These are phyloP conservation scores for Dasysyrphus tricinctus DNA, from an alignment of 2,888 invertebrate genomes.

Conservation along the genomic window DNA sequence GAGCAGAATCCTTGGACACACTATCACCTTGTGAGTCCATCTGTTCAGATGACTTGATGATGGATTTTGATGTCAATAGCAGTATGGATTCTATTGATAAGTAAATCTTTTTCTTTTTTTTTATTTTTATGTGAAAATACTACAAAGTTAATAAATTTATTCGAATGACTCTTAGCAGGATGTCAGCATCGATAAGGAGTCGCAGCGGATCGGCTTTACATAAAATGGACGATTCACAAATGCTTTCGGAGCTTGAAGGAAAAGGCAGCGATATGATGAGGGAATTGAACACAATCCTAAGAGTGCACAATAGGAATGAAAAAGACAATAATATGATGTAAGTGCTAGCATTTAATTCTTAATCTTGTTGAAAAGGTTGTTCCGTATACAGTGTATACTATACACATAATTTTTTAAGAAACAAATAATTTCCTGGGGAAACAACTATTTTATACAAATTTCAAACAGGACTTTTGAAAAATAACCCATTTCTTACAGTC, in stretches of 20 bases:
- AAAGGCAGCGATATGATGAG: conserved; percentile 85
- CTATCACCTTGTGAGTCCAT: conserved; percentile 93
- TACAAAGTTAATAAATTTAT: neutral
- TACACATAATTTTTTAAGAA: too few relatives aligned
- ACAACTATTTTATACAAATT: too few relatives aligned
- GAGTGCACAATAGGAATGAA: conserved; percentile 81
- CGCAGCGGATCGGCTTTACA: conserved; percentile 84
- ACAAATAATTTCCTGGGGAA: too few relatives aligned
- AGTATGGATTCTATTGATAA: conserved; percentile 83
- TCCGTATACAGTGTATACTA: too few relatives aligned
- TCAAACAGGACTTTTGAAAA: too few relatives aligned
- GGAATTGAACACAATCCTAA: conserved; percentile 85
- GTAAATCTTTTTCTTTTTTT: conserved; percentile 68
- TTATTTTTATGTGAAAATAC: neutral
- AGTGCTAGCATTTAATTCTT: conserved; percentile 68
- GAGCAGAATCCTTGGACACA: conserved; percentile 91
- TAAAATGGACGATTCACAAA: conserved; percentile 85
- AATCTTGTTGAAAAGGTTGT: too few relatives aligned
- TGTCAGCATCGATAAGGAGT: conserved; percentile 81
- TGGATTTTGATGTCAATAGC: conserved; percentile 89
- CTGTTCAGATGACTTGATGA: conserved; percentile 94
- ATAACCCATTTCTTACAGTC: too few relatives aligned
- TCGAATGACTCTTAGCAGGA: conserved; percentile 72
- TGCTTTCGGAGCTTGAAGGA: conserved; percentile 83
- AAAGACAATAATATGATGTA: conserved; percentile 80